Conservation (phyloP, 2,888 invertebrate species). For the Gibbula magus region DNA sequence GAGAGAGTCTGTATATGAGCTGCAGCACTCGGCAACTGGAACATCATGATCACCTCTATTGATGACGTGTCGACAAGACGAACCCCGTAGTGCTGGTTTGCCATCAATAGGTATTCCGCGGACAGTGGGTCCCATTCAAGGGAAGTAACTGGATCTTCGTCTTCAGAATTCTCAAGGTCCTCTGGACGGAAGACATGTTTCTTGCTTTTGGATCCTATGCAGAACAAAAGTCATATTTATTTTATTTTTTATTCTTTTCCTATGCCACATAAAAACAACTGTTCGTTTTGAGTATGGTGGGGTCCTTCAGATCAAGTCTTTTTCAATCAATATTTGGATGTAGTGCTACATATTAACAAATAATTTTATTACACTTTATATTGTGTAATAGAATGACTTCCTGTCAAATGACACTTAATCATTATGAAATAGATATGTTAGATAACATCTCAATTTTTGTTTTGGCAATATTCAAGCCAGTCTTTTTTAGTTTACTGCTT, state of each 20-base stretch:
- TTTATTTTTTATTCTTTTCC: not conserved
- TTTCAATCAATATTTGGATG: too few relatives aligned
- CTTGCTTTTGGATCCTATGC: slow-evolving; percentile 52
- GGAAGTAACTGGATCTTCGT: slow-evolving; percentile 66
- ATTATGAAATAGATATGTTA: too few relatives aligned
- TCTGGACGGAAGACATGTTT: slow-evolving; percentile 65
- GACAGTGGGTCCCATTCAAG: slow-evolving; percentile 76
- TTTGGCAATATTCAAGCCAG: too few relatives aligned
- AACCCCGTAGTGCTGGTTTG: slow-evolving; percentile 66
- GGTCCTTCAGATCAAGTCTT: too few relatives aligned
- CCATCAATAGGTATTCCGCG: slow-evolving; percentile 73
- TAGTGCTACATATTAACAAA: too few relatives aligned
- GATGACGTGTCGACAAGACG: slow-evolving; percentile 71
- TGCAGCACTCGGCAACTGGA: slow-evolving; percentile 72
- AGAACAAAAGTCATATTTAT: not conserved
- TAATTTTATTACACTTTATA: too few relatives aligned
- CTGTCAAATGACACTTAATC: too few relatives aligned
- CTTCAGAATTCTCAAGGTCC: slow-evolving; percentile 48
- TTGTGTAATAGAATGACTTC: too few relatives aligned
- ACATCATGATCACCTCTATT: slow-evolving; percentile 67
- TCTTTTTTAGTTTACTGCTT: too few relatives aligned
- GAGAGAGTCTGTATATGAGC: slow-evolving; percentile 72
- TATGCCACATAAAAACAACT: too few relatives aligned
- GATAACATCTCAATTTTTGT: too few relatives aligned
- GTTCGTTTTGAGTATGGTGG: too few relatives aligned